Conservation (phyloP, 2,113 vertebrate genomes). For the Myotis davidii region DNA sequence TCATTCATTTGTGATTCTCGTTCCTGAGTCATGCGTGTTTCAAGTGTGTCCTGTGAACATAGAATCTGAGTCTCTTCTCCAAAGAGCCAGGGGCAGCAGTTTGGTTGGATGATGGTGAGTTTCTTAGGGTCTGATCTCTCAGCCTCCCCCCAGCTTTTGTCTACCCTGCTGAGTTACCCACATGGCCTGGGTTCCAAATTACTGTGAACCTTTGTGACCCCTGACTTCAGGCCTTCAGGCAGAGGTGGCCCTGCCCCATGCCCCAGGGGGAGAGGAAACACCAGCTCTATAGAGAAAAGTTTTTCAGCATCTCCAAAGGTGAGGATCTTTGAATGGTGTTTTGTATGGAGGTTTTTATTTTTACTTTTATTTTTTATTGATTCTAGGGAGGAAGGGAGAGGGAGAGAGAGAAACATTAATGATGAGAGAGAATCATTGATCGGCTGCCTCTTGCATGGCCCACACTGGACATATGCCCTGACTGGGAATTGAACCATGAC, state of each 20-base stretch:
- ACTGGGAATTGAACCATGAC: too few relatives aligned
- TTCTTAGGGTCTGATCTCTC: background rate
- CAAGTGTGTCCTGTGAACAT: background rate
- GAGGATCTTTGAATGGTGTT: background rate
- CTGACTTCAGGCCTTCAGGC: background rate
- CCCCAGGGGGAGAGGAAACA: background rate
- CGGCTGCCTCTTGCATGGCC: too few relatives aligned
- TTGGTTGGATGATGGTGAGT: background rate
- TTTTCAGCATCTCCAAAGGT: background rate
- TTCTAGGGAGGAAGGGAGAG: too few relatives aligned
- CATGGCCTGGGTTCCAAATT: background rate
- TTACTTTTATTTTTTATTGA: too few relatives aligned
- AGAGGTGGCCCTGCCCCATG: background rate
- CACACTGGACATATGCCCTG: too few relatives aligned
- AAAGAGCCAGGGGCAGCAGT: background rate
- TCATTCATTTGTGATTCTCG: background rate
- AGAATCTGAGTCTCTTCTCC: conserved; percentile 1
- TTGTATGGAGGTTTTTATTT: background rate
- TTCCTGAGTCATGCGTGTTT: background rate
- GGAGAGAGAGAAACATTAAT: too few relatives aligned
- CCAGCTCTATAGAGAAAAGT: background rate
- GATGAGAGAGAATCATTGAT: too few relatives aligned
- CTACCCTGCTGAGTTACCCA: background rate
- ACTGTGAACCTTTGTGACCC: background rate
- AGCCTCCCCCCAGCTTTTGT: background rate